These are phyloP conservation scores for Cyprinodon brontotheroides DNA, from an alignment of 2,113 vertebrate genomes.

Conservation along the genomic window DNA sequence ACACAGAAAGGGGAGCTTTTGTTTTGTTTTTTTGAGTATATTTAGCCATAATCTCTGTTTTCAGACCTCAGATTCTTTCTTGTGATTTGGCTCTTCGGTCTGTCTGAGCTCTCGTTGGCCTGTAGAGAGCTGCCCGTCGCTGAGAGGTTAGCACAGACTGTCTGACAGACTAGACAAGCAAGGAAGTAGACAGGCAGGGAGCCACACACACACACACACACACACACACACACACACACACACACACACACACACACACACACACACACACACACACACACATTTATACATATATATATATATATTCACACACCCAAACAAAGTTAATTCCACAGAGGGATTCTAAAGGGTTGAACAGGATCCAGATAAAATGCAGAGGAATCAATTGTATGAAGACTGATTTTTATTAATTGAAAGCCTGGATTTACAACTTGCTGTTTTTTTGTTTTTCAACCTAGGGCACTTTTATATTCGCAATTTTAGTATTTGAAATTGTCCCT, in stretches of 20 bases:
- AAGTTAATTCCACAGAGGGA: conserved; percentile 64
- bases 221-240: conserved; percentile 20
- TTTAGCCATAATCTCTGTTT: not conserved
- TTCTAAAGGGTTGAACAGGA: conserved; percentile 34
- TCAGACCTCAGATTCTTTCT: too few species aligned
- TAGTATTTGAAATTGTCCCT: too few species aligned
- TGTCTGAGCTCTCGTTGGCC: conserved; percentile 40
- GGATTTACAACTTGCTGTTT: too few species aligned
- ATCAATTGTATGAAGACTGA: conserved; percentile 2
- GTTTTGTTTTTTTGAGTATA: not conserved
- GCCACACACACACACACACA: conserved; percentile 48
- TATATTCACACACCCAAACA: conserved; percentile 18
- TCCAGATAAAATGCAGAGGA: conserved; percentile 14
- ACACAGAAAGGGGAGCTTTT: not conserved
- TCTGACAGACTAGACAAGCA: conserved; percentile 64
- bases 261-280: conserved; percentile 24
- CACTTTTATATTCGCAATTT: too few species aligned
- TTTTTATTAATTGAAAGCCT: too few species aligned
- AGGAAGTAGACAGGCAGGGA: conserved; percentile 27
- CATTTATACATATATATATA: not conserved
- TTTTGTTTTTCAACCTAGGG: too few species aligned
- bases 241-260: conserved; percentile 46
- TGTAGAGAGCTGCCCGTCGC: conserved; percentile 16
- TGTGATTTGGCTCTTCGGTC: not conserved
- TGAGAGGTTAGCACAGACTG: conserved; percentile 53